Percentiles rank a stretch among this genome's conserved stretches.
These are phyloP conservation scores for Sturnira hondurensis DNA, from an alignment of 2,113 vertebrate species.

Conservation along the genomic window DNA sequence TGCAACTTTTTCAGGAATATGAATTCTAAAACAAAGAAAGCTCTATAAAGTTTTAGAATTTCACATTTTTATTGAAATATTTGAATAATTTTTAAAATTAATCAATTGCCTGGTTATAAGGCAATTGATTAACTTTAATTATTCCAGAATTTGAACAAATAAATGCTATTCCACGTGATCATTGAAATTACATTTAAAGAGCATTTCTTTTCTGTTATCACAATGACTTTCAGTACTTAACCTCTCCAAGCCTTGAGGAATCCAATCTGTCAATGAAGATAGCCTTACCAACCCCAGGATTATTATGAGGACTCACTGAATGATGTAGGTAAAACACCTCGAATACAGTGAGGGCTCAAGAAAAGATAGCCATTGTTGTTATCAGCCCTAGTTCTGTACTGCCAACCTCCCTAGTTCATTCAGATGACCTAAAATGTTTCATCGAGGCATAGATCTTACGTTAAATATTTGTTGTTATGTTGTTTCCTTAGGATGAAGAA, in stretches of 20 bases:
- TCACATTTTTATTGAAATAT: neutral
- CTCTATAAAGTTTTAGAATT: slow-evolving; percentile 6
- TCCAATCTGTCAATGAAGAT: neutral
- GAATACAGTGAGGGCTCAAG: neutral
- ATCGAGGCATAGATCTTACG: neutral
- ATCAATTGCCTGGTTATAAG: neutral
- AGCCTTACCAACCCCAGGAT: neutral
- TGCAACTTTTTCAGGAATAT: neutral
- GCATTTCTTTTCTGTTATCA: slow-evolving; percentile 1
- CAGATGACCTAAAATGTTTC: slow-evolving; percentile 8
- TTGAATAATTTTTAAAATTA: neutral
- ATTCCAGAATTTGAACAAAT: slow-evolving; percentile 35
- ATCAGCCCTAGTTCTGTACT: neutral
- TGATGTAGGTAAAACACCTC: neutral
- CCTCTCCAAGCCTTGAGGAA: neutral
- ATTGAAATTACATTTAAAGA: slow-evolving; percentile 12
- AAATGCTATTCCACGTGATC: neutral
- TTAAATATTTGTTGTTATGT: neutral
- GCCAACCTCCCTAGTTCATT: neutral
- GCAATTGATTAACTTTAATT: slow-evolving; percentile 12
- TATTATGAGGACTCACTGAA: neutral
- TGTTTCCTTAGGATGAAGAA: neutral
- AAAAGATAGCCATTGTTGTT: neutral
- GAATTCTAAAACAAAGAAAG: neutral
- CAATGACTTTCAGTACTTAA: neutral